A percentile compares a stretch with the other conserved stretches of the same genome.
phyloP scores from a whole-genome alignment of 2,888 invertebrate genomes.

The Disparrhopalites patrizii region DNA sequence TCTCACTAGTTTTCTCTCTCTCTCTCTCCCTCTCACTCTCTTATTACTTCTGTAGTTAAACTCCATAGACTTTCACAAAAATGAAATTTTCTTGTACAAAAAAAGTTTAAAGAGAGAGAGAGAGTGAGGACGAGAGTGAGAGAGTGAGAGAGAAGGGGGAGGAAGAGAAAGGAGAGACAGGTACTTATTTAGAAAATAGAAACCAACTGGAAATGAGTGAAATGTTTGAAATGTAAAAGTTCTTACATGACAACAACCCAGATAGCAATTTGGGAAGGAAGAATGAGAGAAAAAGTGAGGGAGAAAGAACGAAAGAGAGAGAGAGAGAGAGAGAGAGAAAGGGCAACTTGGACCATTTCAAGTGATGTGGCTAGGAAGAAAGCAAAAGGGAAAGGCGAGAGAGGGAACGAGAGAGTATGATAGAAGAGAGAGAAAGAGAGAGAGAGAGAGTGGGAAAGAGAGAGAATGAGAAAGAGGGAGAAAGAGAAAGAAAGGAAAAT shows the following conservation, averaged over 20 bases:
- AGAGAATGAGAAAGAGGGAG: conserved; percentile 13
- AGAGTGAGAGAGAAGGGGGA: not conserved
- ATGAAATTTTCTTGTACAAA: not conserved
- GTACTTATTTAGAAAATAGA: conserved; percentile 14
- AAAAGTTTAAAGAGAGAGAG: conserved; percentile 6
- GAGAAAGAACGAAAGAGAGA: not conserved
- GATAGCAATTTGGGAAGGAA: conserved; percentile 9
- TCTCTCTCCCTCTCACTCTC: too few species aligned
- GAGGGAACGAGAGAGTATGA: conserved; percentile 8
- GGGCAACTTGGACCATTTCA: too few species aligned
- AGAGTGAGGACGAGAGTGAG: not conserved
- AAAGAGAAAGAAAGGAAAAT: conserved; percentile 13
- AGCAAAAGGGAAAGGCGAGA: not conserved
- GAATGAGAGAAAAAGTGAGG: not conserved
- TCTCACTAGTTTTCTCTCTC: too few species aligned
- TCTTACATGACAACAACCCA: conserved; percentile 5
- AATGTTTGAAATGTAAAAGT: conserved; percentile 10
- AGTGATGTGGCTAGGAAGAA: too few species aligned
- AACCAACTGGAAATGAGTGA: not conserved
- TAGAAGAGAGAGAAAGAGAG: conserved; percentile 13
- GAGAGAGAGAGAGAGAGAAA: not conserved
- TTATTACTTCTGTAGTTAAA: not conserved
- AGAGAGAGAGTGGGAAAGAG: conserved; percentile 11
- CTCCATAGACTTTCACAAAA: conserved; percentile 1
- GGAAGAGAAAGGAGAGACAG: not conserved